Conservation (phyloP, 2,888 invertebrate genomes). For the Pheosia gnoma region DNA sequence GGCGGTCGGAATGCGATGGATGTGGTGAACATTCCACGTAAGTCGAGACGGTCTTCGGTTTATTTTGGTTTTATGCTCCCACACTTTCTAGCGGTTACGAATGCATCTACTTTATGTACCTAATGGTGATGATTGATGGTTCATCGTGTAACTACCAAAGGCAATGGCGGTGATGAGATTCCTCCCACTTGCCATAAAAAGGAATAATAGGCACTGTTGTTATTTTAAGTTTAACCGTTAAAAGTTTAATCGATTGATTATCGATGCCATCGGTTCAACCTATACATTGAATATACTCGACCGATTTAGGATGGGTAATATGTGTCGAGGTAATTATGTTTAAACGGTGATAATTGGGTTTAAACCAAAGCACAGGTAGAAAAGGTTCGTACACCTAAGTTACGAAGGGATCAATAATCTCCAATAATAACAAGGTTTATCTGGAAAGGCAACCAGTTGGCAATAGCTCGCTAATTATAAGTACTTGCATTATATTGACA, state of each 20-base stretch:
- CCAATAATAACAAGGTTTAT: constrained; percentile 6
- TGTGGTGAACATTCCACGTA: constrained; percentile 79
- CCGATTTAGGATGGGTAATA: no score
- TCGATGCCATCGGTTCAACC: no score
- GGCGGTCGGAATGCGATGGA: constrained; percentile 76
- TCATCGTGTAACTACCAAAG: neutral
- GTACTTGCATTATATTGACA: neutral
- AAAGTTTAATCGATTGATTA: no score
- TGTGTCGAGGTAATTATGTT: neutral
- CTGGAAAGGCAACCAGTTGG: neutral
- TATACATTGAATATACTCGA: no score
- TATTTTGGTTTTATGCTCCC: neutral
- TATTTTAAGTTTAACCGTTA: no score
- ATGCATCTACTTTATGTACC: neutral
- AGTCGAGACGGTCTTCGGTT: constrained; percentile 46
- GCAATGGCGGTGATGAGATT: no score
- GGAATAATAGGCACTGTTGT: no score
- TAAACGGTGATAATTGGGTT: neutral
- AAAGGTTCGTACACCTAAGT: neutral
- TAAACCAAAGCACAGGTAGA: neutral
- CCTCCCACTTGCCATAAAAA: no score
- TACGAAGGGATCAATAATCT: constrained; percentile 14
- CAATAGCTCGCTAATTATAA: constrained; percentile 5
- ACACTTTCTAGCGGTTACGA: neutral
- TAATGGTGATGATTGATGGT: neutral